Evolutionary conservation across 2,797 vertebrate species (phyloP).

Genomic region (Apogon hyalosoma): DNA sequence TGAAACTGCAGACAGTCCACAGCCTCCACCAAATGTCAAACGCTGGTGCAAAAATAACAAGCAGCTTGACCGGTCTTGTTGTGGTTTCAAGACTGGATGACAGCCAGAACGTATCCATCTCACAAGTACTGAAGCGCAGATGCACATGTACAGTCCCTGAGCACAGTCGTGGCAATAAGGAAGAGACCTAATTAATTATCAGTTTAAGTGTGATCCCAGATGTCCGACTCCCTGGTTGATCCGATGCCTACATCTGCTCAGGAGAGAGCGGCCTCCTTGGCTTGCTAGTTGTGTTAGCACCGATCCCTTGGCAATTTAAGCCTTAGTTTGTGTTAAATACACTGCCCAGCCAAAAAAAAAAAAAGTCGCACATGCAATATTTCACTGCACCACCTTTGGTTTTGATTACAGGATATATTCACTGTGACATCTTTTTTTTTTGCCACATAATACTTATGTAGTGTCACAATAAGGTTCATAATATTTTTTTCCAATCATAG

Average conservation of each 20-base stretch:
- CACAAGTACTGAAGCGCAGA: conserved; percentile 19
- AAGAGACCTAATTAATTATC: conserved; percentile 59
- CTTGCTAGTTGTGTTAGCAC: conserved; percentile 16
- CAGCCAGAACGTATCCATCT: conserved; percentile 40
- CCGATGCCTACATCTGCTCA: conserved; percentile 41
- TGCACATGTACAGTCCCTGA: conserved; percentile 25
- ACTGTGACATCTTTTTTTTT: no score
- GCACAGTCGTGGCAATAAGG: conserved; percentile 31
- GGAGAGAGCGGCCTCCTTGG: conserved; percentile 9
- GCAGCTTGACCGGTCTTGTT: conserved; percentile 62
- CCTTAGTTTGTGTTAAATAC: neutral
- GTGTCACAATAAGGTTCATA: no score
- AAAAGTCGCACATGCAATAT: no score
- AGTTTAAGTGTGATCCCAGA: conserved; percentile 53
- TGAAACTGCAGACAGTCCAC: conserved; percentile 41
- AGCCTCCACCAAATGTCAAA: conserved; percentile 62
- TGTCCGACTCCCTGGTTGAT: conserved; percentile 50
- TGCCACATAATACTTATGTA: no score
- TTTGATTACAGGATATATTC: no score
- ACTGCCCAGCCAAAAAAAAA: no score
- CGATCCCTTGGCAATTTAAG: conserved; percentile 7
- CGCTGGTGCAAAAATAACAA: conserved; percentile 55
- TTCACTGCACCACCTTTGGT: no score
- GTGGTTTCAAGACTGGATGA: conserved; percentile 25
- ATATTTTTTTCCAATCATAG: no score